These are phyloP conservation scores for Dromococcyx pavoninus DNA, from an alignment of 2,797 vertebrate species.

Conservation along the genomic window DNA sequence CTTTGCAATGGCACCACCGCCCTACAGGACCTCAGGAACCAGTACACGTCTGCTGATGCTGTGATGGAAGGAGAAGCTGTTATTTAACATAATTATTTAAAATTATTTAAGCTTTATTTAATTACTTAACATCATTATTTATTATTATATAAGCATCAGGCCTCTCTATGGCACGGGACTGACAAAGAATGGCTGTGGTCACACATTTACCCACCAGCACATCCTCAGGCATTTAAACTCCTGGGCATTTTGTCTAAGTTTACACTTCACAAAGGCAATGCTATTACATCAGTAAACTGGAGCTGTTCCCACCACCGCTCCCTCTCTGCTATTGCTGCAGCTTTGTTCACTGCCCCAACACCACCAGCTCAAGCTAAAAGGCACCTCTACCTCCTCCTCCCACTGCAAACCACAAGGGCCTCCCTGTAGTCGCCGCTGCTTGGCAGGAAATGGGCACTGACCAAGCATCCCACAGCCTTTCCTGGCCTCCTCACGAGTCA, in stretches of 20 bases:
- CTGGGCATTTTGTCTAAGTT: background rate
- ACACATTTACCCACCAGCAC: accelerated
- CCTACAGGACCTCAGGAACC: accelerated
- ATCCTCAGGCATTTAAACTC: background rate
- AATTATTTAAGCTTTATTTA: background rate
- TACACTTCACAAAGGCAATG: background rate
- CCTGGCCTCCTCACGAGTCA: background rate
- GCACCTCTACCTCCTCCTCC: background rate
- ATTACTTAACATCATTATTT: too few species aligned
- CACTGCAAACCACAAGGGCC: background rate
- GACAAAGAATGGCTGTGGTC: accelerated
- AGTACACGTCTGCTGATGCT: background rate
- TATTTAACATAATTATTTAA: background rate
- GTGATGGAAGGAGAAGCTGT: accelerated
- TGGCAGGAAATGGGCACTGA: background rate
- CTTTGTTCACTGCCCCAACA: background rate
- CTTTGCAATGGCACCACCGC: accelerated
- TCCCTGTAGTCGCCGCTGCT: accelerated
- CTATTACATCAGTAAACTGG: too few species aligned
- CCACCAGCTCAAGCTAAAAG: background rate
- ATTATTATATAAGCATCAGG: background rate
- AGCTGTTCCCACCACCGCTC: too few species aligned
- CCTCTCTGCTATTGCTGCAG: accelerated
- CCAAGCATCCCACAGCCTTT: background rate
- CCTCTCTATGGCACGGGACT: background rate